Evolutionary conservation across 64 coral and sea anemone species (phyloP), one percentile per base, ranked within the genome.

Genomic region (Astreopora myriophthalma): DNA sequence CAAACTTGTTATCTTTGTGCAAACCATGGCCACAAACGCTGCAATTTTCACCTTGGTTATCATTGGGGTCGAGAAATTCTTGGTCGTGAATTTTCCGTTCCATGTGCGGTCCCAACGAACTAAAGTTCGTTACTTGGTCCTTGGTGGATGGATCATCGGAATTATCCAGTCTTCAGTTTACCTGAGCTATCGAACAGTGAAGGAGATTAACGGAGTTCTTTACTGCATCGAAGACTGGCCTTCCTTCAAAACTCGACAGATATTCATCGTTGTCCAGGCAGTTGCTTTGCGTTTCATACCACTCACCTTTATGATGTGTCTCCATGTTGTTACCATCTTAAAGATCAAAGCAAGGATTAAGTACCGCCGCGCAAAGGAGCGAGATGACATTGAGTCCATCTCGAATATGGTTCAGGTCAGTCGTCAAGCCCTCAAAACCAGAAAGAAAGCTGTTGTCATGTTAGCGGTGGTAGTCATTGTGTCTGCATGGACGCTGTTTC

Each of bases 21-120:
- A 96, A 74, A 96, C 86, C 19, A 5, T 74, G 6, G 87, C 92
- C 12, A 89, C 93, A 34, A 76, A 71, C 5, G 81, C 82, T 11
- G 67, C 91, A 6, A 87, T 96, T 75, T 36, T 96, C 22, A 96
- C 80, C 33, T 80, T 96, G 1, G 40, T 90, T 5, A 80, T 91
- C 13, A 96, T 96, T 48, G 90, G 95, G 84, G 79, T 91, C 6
- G 95, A 96, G 36, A 96, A 96, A 28, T 96, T 96, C 61, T 51
- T 96, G 27, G 91, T 96, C 24, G 95, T 96, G 30, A 86, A 87
- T 71, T 96, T 93, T 81, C 95, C 95, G 0, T 96, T 96, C 49
- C 84, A 90, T 34, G 77, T 91, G 1, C 95, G 95, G 34, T 49
- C 86, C 30, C 89, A 94, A 9, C 72, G 61, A 26, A 83, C 85